These are phyloP conservation scores for Calephelis virginiensis DNA, from an alignment of 1,140 invertebrate species.

Conservation along the genomic window DNA sequence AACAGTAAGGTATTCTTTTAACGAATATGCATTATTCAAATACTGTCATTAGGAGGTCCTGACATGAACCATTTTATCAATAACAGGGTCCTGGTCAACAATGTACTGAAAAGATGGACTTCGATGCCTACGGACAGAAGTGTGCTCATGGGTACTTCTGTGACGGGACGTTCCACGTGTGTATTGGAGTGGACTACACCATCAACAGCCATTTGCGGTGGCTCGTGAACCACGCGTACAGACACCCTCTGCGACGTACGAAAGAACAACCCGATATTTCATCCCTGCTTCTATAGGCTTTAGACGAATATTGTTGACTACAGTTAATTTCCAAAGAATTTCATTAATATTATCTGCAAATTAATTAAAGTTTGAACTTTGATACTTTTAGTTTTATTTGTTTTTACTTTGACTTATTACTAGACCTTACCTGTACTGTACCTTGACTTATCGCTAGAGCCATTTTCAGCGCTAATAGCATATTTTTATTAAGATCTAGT, in stretches of 20 bases:
- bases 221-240: slow-evolving; percentile 33
- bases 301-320: neutral
- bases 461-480: too few relatives aligned
- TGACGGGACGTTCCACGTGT: slow-evolving; percentile 45
- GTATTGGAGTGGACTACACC: slow-evolving; percentile 46
- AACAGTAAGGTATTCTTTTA: too few relatives aligned
- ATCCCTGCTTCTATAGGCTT: neutral
- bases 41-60: too few relatives aligned
- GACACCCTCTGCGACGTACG: neutral
- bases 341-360: neutral
- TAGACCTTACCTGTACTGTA: too few relatives aligned
- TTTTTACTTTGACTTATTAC: too few relatives aligned
- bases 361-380: too few relatives aligned
- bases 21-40: too few relatives aligned
- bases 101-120: slow-evolving; percentile 60
- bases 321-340: neutral
- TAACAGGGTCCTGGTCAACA: slow-evolving; percentile 56
- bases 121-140: slow-evolving; percentile 53
- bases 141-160: slow-evolving; percentile 60
- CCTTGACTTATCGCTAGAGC: too few relatives aligned
- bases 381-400: too few relatives aligned
- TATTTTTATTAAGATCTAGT: too few relatives aligned
- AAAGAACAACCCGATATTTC: slow-evolving; percentile 9
- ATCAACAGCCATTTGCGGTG: slow-evolving; percentile 43
- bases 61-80: neutral